Base-by-base conservation (phyloP, 2,888 invertebrate genomes). In the Alloscopus bannaensis region DNA sequence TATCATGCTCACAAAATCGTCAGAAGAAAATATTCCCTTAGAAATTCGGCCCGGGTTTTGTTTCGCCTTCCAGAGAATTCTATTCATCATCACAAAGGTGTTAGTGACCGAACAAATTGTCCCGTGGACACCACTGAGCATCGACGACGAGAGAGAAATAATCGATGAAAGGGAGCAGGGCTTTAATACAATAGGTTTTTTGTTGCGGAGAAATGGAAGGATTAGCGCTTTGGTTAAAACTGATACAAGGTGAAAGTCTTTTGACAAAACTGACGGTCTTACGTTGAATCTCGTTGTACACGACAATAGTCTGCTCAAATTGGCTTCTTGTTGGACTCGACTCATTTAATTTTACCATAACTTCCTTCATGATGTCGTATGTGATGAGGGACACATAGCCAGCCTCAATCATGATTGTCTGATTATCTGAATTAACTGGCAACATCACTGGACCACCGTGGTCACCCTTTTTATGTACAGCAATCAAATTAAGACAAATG, bases 91-190 rank as follows among this genome's bases (percentile, higher is more conserved):
- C n/a, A n/a, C n/a, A n/a, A n/a, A n/a, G n/a, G n/a, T n/a, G n/a
- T n/a, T n/a, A n/a, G n/a, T n/a, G n/a, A n/a, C n/a, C n/a, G n/a
- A n/a, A n/a, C n/a, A 36, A 13, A 13, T 36, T 36, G 6, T 45
- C 4, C n/a, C 45, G 13, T 16, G 45, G 36, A 69, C 69, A 42
- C 69, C 69, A 55, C 16, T 18, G 22, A 3, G 64, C 64, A 28
- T 64, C 47, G 24, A 64, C 64, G 18, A 47, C 45, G 11, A 64
- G 22, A 11, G 64, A 64, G 4, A 64, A 24, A 28, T 26, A 64
- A 28, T 64, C 64, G 45, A 64, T 64, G 28, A 64, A 64, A n/a
- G 42, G 47, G 3, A 64, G 42, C 6, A 64, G 29, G 1, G 22
- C 64, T 64, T 8, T 47, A 59, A 59, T 29, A 28, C n/a, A n/a